A percentile compares a stretch with the other conserved stretches of the same genome.
These are phyloP conservation scores for Nomada fabriciana DNA, from an alignment of 2,888 invertebrate species.

Conservation along the genomic window DNA sequence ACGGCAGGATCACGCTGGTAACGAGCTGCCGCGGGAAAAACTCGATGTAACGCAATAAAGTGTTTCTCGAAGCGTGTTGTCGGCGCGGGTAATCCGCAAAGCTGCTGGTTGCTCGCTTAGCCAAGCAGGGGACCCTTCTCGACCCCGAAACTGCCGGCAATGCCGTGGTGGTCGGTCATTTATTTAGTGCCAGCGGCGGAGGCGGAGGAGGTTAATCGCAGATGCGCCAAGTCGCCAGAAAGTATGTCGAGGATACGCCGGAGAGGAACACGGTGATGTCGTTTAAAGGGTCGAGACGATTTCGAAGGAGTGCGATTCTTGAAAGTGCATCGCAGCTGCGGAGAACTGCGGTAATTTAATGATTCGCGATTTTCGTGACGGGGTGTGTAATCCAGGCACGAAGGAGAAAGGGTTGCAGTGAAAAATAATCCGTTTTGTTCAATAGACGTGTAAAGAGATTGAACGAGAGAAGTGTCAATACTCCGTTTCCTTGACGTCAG, in stretches of 20 bases:
- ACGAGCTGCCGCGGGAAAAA: constrained; percentile 75
- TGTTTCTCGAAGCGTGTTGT: constrained; percentile 51
- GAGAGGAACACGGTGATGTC: constrained; percentile 12
- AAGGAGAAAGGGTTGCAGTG: too few relatives aligned
- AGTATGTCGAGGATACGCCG: constrained; percentile 50
- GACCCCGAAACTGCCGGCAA: constrained; percentile 44
- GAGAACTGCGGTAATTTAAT: background rate
- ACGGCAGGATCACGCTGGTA: constrained; percentile 47
- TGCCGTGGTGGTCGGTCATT: constrained; percentile 66
- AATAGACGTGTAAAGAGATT: background rate
- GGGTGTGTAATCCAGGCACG: too few relatives aligned
- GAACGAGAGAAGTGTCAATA: constrained; percentile 14
- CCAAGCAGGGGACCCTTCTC: constrained; percentile 66
- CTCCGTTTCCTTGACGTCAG: constrained; percentile 9
- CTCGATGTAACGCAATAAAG: constrained; percentile 81
- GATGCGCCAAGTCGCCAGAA: constrained; percentile 77
- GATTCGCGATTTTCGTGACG: too few relatives aligned
- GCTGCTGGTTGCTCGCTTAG: constrained; percentile 41
- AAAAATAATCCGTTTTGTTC: background rate
- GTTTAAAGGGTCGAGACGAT: constrained; percentile 10
- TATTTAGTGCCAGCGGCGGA: constrained; percentile 68
- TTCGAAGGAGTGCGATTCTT: constrained; percentile 7
- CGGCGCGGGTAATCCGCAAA: constrained; percentile 75
- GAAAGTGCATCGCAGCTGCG: background rate
- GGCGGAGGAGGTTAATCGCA: constrained; percentile 78